A percentile compares a stretch with the other conserved stretches of the same genome.
phyloP scores from a whole-genome alignment of 53 echinoderm and acorn worm species.

The Glandiceps talaboti region DNA sequence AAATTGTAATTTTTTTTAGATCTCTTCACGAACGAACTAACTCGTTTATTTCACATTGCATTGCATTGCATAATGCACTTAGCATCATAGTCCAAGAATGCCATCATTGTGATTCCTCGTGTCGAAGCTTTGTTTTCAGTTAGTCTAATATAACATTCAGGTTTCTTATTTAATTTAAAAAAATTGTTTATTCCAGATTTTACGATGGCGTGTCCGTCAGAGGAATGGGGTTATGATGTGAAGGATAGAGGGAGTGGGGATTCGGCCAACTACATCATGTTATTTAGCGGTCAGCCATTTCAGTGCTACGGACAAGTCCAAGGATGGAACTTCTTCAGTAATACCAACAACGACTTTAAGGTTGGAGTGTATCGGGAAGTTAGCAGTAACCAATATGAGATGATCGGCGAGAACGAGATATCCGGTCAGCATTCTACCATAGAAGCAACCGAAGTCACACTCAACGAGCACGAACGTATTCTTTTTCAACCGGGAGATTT shows the following conservation, averaged over 20 bases:
- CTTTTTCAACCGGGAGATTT: conserved; percentile 58
- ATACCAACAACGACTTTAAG: conserved; percentile 46
- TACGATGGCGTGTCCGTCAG: conserved; percentile 30
- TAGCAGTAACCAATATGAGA: conserved; percentile 26
- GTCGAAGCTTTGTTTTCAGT: no score
- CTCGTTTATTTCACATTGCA: no score
- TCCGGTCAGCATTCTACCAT: conserved; percentile 48
- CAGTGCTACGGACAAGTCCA: background rate
- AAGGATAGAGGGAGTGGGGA: conserved; percentile 25
- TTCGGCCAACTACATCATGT: background rate
- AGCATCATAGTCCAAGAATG: no score
- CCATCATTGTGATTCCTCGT: no score
- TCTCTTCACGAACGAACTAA: no score
- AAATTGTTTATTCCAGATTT: conserved; percentile 29
- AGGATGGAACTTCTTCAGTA: conserved; percentile 19
- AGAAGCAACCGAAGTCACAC: conserved; percentile 46
- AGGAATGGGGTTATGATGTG: conserved; percentile 40
- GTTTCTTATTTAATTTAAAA: no score
- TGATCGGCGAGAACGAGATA: conserved; percentile 45
- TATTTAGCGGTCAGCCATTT: background rate
- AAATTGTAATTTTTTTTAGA: no score
- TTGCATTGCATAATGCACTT: no score
- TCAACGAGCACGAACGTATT: conserved; percentile 30
- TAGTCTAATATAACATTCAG: no score
- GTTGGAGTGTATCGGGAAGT: conserved; percentile 56